phyloP scores from a whole-genome alignment of 1,140 invertebrate species.

The Hydropsyche tenuis region DNA sequence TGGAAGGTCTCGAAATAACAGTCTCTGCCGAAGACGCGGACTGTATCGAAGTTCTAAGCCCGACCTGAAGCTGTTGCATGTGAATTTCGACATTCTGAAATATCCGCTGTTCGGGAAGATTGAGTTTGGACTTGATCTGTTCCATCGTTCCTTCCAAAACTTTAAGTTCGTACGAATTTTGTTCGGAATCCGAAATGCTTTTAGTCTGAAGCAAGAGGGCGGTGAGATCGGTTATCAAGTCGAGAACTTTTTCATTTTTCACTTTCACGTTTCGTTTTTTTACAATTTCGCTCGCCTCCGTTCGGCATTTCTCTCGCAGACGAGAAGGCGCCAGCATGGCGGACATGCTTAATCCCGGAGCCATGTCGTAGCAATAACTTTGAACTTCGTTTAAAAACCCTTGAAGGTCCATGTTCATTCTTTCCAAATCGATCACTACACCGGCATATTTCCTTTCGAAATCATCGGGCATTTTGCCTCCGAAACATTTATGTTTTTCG shows the following conservation, averaged over 20 bases:
- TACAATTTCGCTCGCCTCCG: slow-evolving; percentile 84
- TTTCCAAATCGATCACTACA: slow-evolving; percentile 89
- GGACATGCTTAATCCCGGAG: slow-evolving; percentile 84
- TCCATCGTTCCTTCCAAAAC: slow-evolving; percentile 91
- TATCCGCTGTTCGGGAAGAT: slow-evolving; percentile 76
- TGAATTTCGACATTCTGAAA: slow-evolving; percentile 93
- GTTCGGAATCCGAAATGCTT: slow-evolving; percentile 87
- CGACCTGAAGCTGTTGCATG: slow-evolving; percentile 85
- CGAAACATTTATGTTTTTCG: slow-evolving; percentile 84
- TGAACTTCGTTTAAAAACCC: slow-evolving; percentile 86
- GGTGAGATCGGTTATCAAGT: slow-evolving; percentile 86
- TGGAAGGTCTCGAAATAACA: too few species aligned
- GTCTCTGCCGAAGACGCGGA: too few species aligned
- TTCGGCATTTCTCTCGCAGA: slow-evolving; percentile 83
- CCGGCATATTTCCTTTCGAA: slow-evolving; percentile 91
- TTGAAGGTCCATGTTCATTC: slow-evolving; percentile 88
- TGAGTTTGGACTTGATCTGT: slow-evolving; percentile 83
- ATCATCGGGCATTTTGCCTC: slow-evolving; percentile 77
- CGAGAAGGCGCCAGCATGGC: slow-evolving; percentile 88
- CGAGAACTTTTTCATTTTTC: slow-evolving; percentile 70
- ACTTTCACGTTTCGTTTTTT: slow-evolving; percentile 73
- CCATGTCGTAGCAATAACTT: slow-evolving; percentile 83
- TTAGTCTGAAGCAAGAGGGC: slow-evolving; percentile 93
- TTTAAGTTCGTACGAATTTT: slow-evolving; percentile 90
- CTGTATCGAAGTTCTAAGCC: not conserved